Evolutionary conservation across 1,140 invertebrate species (phyloP).

Genomic region (Leguminivora glycinivorella): DNA sequence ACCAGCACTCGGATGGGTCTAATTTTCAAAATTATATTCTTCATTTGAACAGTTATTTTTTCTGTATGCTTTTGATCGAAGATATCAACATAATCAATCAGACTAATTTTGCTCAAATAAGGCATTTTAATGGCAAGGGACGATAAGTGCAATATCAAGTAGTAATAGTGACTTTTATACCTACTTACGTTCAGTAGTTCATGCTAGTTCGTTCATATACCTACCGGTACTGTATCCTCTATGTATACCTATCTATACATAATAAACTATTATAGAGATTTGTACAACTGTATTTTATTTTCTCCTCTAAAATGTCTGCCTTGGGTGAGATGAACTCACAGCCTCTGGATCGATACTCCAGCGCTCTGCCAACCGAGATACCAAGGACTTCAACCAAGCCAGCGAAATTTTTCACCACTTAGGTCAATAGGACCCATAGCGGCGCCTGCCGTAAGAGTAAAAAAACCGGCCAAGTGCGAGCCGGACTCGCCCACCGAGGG

Average conservation of each 20-base stretch:
- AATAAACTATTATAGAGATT: constrained; percentile 66
- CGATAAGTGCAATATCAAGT: constrained; percentile 38
- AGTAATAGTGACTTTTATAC: constrained; percentile 36
- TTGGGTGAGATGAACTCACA: no score
- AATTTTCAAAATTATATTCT: no score
- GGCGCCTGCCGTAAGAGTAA: no score
- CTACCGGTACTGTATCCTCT: constrained; percentile 51
- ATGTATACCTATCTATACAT: constrained; percentile 62
- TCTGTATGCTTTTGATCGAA: neutral
- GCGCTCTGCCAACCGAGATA: no score
- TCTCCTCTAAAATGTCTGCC: neutral
- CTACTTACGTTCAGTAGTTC: constrained; percentile 55
- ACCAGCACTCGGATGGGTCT: no score
- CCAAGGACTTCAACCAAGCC: no score
- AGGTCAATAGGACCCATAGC: no score
- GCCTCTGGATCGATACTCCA: no score
- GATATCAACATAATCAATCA: neutral
- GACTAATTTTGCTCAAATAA: constrained; percentile 7
- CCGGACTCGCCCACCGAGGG: no score
- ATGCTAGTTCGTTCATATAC: constrained; percentile 52
- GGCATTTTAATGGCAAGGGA: constrained; percentile 27
- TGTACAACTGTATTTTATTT: constrained; percentile 50
- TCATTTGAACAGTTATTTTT: no score
- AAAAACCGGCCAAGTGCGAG: no score
- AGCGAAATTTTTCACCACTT: no score